Conservation (phyloP, 2,888 invertebrate species). For the Eristalis pertinax region DNA sequence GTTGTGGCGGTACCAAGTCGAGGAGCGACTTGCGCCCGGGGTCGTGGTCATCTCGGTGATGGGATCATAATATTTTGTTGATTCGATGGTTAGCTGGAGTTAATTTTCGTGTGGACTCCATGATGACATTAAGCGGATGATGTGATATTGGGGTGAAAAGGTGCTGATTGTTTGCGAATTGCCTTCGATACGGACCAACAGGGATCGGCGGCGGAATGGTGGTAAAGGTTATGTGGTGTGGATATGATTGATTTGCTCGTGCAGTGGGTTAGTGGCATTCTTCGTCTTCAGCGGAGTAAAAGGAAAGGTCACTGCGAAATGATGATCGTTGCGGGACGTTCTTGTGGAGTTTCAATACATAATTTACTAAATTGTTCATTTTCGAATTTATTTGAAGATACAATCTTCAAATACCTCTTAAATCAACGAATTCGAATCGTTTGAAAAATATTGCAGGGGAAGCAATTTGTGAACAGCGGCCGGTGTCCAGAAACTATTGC, state of each 20-base stretch:
- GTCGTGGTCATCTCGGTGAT: slow-evolving; percentile 42
- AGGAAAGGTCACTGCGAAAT: background rate
- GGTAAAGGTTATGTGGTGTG: slow-evolving; percentile 43
- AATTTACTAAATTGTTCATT: background rate
- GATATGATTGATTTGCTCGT: background rate
- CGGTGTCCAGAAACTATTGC: too few species aligned
- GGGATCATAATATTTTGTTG: slow-evolving; percentile 53
- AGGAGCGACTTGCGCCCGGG: background rate
- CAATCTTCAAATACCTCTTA: background rate
- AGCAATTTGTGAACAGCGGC: too few species aligned
- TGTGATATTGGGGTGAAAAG: slow-evolving; percentile 70
- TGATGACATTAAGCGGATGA: slow-evolving; percentile 64
- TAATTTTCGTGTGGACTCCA: slow-evolving; percentile 30
- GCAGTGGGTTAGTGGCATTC: slow-evolving; percentile 18
- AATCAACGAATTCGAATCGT: background rate
- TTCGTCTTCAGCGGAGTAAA: background rate
- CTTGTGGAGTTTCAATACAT: background rate
- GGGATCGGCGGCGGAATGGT: slow-evolving; percentile 28
- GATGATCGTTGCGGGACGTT: background rate
- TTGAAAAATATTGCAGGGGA: too few species aligned
- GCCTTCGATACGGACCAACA: slow-evolving; percentile 25
- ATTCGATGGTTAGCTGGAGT: slow-evolving; percentile 44
- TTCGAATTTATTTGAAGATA: background rate
- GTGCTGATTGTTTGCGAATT: slow-evolving; percentile 63
- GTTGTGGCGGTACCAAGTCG: slow-evolving; percentile 19